A percentile compares a stretch with the other conserved stretches of the same genome.
Evolutionary conservation across 2,888 invertebrate genomes (phyloP).

Genomic region (Acrocyrtus sp.): DNA sequence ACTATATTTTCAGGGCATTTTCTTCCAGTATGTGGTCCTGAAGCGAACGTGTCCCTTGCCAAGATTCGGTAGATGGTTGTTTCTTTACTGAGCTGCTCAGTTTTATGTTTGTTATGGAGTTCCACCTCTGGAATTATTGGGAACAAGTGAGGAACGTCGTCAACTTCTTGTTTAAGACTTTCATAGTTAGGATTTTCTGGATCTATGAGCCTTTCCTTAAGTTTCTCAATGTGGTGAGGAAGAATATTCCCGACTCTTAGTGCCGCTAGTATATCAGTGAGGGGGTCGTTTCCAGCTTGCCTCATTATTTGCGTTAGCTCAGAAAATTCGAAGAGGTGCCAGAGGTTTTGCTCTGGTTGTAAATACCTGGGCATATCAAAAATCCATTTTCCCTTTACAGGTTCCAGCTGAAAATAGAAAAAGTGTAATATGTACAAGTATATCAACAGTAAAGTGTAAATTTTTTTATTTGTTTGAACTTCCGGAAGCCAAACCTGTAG

Average conservation of each 20-base stretch:
- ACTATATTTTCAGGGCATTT: background rate
- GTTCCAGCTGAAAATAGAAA: too few relatives aligned
- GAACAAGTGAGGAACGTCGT: constrained; percentile 5
- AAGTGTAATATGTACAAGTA: too few relatives aligned
- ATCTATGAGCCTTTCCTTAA: background rate
- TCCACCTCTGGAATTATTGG: constrained; percentile 6
- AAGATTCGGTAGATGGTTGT: background rate
- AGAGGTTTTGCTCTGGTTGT: constrained; percentile 21
- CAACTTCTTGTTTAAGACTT: background rate
- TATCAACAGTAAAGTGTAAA: too few relatives aligned
- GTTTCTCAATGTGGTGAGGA: background rate
- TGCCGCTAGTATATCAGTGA: background rate
- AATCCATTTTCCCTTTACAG: background rate
- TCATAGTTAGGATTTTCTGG: background rate
- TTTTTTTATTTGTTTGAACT: too few relatives aligned
- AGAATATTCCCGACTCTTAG: constrained; percentile 5
- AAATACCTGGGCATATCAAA: too few relatives aligned
- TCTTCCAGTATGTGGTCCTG: constrained; percentile 4
- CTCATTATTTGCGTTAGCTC: constrained; percentile 5
- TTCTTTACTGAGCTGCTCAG: background rate
- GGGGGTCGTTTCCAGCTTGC: background rate
- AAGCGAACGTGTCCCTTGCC: constrained; percentile 13
- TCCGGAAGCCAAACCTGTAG: too few relatives aligned
- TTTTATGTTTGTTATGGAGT: too few relatives aligned
- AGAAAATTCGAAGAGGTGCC: background rate